Evolutionary conservation across 2,888 invertebrate genomes (phyloP).

Genomic region (Syrista parreyssii): DNA sequence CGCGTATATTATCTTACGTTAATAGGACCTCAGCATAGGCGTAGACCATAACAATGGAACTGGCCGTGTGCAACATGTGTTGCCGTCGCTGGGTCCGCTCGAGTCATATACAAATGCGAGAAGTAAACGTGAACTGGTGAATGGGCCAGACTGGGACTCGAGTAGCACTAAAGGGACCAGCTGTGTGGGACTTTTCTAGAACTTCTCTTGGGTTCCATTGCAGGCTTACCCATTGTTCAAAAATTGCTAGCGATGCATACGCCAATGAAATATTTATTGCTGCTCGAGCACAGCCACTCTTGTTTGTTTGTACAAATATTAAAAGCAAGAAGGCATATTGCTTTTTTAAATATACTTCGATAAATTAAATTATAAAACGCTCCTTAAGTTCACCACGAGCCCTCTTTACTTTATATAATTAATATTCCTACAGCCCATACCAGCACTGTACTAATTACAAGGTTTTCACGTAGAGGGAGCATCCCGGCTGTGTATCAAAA

Average conservation of each 20-base stretch:
- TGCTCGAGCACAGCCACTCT: background rate
- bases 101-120: background rate
- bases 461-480: background rate
- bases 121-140: background rate
- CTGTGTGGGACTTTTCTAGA: background rate
- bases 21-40: background rate
- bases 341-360: background rate
- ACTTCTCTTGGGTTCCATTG: background rate
- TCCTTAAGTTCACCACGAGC: background rate
- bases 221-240: background rate
- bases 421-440: background rate
- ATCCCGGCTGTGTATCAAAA: background rate
- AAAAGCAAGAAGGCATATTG: background rate
- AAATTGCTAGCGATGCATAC: background rate
- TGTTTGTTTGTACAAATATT: background rate
- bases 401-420: background rate
- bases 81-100: slow-evolving; percentile 15
- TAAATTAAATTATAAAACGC: background rate
- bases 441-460: background rate
- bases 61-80: slow-evolving; percentile 37
- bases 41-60: slow-evolving; percentile 27
- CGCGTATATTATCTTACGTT: background rate
- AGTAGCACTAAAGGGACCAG: background rate
- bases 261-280: background rate
- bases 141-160: background rate